Conservation (phyloP, 1,140 invertebrate genomes). For the Bombus impatiens region DNA sequence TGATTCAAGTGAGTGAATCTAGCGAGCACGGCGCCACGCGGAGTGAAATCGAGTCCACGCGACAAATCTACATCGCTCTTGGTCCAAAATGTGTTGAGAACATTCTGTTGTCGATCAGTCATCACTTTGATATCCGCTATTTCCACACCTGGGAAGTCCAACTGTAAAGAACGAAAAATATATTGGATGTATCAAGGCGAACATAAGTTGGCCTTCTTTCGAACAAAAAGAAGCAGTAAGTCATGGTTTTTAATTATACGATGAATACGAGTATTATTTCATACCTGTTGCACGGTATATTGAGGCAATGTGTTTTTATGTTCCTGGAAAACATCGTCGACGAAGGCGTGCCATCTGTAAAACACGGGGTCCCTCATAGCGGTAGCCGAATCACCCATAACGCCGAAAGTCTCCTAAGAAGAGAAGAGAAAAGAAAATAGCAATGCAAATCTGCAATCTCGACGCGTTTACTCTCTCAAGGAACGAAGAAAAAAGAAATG, state of each 20-base stretch:
- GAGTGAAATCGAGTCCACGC: constrained; percentile 89
- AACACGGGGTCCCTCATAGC: constrained; percentile 93
- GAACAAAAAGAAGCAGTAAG: too few species aligned
- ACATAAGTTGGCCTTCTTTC: too few species aligned
- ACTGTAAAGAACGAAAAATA: constrained; percentile 75
- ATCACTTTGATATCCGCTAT: constrained; percentile 83
- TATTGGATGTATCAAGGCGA: background rate
- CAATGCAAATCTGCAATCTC: too few species aligned
- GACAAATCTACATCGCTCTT: constrained; percentile 89
- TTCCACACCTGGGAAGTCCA: constrained; percentile 86
- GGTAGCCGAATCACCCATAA: constrained; percentile 89
- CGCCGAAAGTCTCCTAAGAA: constrained; percentile 84
- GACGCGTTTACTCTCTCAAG: too few species aligned
- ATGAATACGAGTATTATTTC: background rate
- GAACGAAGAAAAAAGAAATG: too few species aligned
- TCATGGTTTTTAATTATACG: background rate
- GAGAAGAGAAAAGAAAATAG: background rate
- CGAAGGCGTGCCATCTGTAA: constrained; percentile 91
- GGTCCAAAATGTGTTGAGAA: constrained; percentile 87
- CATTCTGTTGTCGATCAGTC: constrained; percentile 81
- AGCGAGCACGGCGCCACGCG: constrained; percentile 87
- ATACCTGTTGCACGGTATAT: constrained; percentile 85
- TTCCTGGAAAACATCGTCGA: constrained; percentile 91
- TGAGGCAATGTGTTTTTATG: constrained; percentile 88
- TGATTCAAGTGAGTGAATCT: constrained; percentile 90